Evolutionary conservation across 2,113 vertebrate genomes (phyloP), one percentile per base, ranked within the genome.

Genomic region (Melanerpes aurifrons): DNA sequence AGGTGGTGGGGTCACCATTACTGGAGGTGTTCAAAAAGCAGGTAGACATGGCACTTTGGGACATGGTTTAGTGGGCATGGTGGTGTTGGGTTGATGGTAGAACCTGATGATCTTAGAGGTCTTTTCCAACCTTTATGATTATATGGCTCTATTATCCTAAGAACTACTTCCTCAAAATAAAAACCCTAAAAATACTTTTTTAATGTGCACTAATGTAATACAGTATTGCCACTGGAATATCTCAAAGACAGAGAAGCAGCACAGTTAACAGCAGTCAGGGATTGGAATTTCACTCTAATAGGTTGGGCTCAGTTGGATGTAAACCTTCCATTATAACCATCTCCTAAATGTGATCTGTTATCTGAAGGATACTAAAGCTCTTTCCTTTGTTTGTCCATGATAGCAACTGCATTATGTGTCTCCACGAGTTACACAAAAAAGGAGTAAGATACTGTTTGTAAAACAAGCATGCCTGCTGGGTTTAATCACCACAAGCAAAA

Each of bases 401-500:
- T 18, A 88, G 59, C 25, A 94, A 93, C 71, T 92, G 31, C 53
- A 87, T 90, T 95, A 66, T 71, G 48, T 94, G 7, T 77, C 68
- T 83, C 43, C 64, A 43, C 0, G 37, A 92, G 90, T 82, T 89
- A 54, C 29, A 95, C 25, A 90, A 21, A 83, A 66, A 85, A 91
- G 62, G 64, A 74, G 20, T n/a, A 61, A 57, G 80, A 77, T 87
- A 82, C 3, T 77, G n/a, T 96, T 92, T 96, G 80, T 82, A 93
- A 95, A 97, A 91, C 74, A 96, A 96, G 61, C 86, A 89, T 28
- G 56, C 61, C 81, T 97, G 53, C 54, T 95, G 87, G 70, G 56
- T 94, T 97, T 96, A 95, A 96, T 96, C 82, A 97, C 68, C 56
- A 89, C 62, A 94, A 94, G 94, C 17, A 95, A 91, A 96, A 94